Base-by-base conservation (phyloP, 1,140 invertebrate species). In the Stegodyphus mimosarum region DNA sequence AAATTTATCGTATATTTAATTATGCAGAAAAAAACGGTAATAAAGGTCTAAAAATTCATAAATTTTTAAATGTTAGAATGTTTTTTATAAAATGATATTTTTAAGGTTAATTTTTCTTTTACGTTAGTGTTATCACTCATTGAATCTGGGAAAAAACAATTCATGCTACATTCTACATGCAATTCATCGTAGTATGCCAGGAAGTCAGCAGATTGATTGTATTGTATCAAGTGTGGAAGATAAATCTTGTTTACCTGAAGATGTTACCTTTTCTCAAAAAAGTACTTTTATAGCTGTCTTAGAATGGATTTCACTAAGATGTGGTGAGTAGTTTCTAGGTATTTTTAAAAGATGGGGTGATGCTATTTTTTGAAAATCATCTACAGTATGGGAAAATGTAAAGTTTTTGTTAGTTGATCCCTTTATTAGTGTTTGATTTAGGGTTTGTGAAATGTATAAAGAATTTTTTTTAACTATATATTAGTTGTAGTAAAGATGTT, bases 241-340 rank as follows among this genome's bases (percentile, higher is more conserved):
- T 18, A 84, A 69, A 50, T 75, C 81, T 6, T 49, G 69, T 53
- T 49, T 84, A 11, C 72, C 81, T 6, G 17, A 84, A 3, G 73
- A 70, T 13, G 6, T 69, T 4, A 17, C 63, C 15, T 55, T 75
- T n/a, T n/a, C 73, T 50, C 64, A 76, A n/a, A n/a, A 4, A 60
- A n/a, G 7, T 63, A 33, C 74, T 70, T 91, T 90, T 88, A 87
- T 91, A 7, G 90, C 89, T 49, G 87, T 91, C 0, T 49, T 92
- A 6, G 90, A 91, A 69, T 92, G 92, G 92, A 67, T 91, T 18
- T 91, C 90, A 13, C 88, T 92, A 52, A 83, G 75, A 3, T 89
- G 90, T 89, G 89, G 91, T 91, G 87, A 86, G 33, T 33, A 33
- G 33, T 1, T 33, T 33, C 3, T 33, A 33, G 3, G 33, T 33